These are phyloP conservation scores for Melitaea cinxia DNA, from an alignment of 1,140 invertebrate genomes.

Conservation along the genomic window DNA sequence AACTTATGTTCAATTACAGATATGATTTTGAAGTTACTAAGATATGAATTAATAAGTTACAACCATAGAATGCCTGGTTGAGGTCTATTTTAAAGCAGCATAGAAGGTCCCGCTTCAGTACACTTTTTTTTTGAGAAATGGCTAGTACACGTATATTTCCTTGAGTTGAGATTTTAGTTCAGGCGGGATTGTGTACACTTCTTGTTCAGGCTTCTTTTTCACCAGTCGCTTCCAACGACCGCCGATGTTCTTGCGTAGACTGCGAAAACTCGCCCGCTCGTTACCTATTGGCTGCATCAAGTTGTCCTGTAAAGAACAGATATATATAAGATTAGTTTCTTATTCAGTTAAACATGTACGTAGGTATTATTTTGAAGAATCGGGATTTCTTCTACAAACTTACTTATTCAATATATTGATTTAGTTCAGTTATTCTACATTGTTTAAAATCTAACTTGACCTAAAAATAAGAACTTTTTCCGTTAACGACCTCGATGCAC, in stretches of 20 bases:
- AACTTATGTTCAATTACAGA: conserved; percentile 71
- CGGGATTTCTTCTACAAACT: too few relatives aligned
- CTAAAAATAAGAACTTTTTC: conserved; percentile 42
- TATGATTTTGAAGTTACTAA: conserved; percentile 48
- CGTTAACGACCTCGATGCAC: conserved; percentile 63
- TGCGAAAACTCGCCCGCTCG: conserved; percentile 89
- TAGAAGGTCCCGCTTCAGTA: conserved; percentile 72
- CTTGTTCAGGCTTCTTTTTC: conserved; percentile 89
- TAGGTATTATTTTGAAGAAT: too few relatives aligned
- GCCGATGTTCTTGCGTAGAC: conserved; percentile 90
- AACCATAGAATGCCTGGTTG: conserved; percentile 62
- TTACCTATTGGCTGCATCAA: conserved; percentile 87
- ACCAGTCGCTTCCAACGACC: conserved; percentile 91
- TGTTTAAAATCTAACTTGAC: neutral
- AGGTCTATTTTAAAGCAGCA: conserved; percentile 57
- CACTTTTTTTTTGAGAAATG: conserved; percentile 46
- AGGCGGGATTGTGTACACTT: conserved; percentile 91
- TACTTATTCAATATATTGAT: too few relatives aligned
- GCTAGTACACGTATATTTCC: conserved; percentile 93
- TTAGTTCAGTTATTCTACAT: too few relatives aligned
- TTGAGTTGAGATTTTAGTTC: conserved; percentile 93
- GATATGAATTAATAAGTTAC: conserved; percentile 55
- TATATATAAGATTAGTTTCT: conserved; percentile 30
- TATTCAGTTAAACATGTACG: too few relatives aligned
- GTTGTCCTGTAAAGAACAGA: conserved; percentile 85